Evolutionary conservation across 1,140 invertebrate species (phyloP), one percentile per base, ranked within the genome.

Genomic region (Campodea augens): DNA sequence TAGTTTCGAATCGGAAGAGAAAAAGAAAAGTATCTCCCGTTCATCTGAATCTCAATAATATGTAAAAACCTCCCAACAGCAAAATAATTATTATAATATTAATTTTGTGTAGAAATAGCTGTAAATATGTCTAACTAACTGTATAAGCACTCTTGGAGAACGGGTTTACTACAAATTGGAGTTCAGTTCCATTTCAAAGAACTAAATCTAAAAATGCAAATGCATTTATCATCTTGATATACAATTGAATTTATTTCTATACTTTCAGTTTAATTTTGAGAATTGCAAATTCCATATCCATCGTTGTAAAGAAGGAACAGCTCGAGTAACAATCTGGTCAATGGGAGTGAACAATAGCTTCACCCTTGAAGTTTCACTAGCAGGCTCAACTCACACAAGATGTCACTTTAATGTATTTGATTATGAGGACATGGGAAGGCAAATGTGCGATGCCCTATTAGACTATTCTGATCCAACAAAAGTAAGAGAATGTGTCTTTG

Each of bases 241-340:
- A 92, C 38, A 81, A 86, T 57, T 90, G 89, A 67, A 44, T 40
- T 49, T 71, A 72, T 25, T 55, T n/a, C n/a, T 40, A n/a, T n/a
- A 44, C 49, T 71, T 72, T 25, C 55, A 89, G 87, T 93, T 93
- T 65, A 86, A 80, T 5, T 93, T 88, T 61, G 83, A 90, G 64
- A 81, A 77, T 55, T 93, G 88, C 61, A 91, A 90, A 65, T 93
- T 93, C 60, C 77, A 83, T 55, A 77, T 93, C 44, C 87, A 93
- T 59, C 78, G 83, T 43, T 80, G 76, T 49, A 92, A 92, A 66
- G 88, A 93, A 66, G 88, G 88, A 1, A 93, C 89, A 7, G 88
- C 87, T 4, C 65, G 90, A 44, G 81, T 93, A 12, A 87, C 92
- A 0, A 79, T 91, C 52, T 93, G 87, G 86, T 81, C 88, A 67